These are phyloP conservation scores for Salvelinus fontinalis DNA, from an alignment of 2,113 vertebrate genomes.

Conservation along the genomic window DNA sequence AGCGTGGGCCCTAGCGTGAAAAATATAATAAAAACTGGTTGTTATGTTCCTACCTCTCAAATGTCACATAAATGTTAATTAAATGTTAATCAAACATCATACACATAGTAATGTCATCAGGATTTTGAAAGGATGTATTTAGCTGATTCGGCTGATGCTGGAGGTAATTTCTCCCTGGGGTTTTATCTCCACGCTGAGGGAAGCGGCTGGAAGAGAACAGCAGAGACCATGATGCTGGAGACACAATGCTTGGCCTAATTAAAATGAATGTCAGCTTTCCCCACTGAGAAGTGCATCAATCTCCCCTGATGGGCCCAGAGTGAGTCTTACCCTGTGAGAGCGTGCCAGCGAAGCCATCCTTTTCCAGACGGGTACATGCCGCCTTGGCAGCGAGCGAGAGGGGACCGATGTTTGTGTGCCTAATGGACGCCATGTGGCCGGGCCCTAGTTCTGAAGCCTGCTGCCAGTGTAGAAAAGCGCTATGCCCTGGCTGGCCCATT, in stretches of 20 bases:
- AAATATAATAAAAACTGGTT: slow-evolving; percentile 26
- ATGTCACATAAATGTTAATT: slow-evolving; percentile 78
- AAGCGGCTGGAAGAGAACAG: slow-evolving; percentile 27
- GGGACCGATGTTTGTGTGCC: slow-evolving; percentile 47
- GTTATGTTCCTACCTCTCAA: slow-evolving; percentile 54
- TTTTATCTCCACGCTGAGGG: slow-evolving; percentile 34
- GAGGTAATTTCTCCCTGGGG: slow-evolving; percentile 58
- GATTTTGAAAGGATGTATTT: slow-evolving; percentile 56
- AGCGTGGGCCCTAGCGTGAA: slow-evolving; percentile 13
- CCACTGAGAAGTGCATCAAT: slow-evolving; percentile 71
- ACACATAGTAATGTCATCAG: slow-evolving; percentile 56
- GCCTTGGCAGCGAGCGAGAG: slow-evolving; percentile 40
- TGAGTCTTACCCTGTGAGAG: slow-evolving; percentile 67
- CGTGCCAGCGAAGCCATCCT: slow-evolving; percentile 57
- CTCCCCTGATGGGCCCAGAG: slow-evolving; percentile 63
- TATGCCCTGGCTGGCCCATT: background rate
- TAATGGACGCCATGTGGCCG: slow-evolving; percentile 53
- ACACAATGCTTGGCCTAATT: slow-evolving; percentile 72
- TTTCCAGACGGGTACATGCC: slow-evolving; percentile 50
- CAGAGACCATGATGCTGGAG: slow-evolving; percentile 40
- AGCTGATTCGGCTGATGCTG: slow-evolving; percentile 43
- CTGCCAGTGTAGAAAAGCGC: background rate
- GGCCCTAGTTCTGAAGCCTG: slow-evolving; percentile 32
- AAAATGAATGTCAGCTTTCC: slow-evolving; percentile 77
- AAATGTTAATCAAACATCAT: slow-evolving; percentile 75